Conservation (phyloP, 30 jellyfish, hydroid and myxozoan genomes). For the Chrysaora quinquecirrha region DNA sequence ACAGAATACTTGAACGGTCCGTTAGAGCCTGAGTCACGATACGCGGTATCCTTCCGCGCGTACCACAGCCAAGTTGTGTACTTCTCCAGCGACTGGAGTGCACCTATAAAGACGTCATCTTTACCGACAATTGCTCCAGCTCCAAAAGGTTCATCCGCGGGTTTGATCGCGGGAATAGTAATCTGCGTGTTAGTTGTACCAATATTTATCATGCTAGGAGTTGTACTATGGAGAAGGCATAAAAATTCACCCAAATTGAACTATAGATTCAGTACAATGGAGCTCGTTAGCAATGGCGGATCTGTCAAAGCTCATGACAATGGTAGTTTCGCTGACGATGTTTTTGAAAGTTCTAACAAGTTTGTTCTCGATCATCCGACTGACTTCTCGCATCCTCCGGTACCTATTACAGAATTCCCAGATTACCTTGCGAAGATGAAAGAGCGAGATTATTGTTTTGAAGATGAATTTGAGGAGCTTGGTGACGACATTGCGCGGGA, state of each 20-base stretch:
- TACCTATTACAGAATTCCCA: constrained; percentile 44
- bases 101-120: constrained; percentile 19
- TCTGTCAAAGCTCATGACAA: background rate
- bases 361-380: constrained; percentile 37
- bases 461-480: constrained; percentile 60
- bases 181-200: constrained; percentile 27
- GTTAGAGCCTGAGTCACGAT: constrained; percentile 48
- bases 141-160: constrained; percentile 12
- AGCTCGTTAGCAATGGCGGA: constrained; percentile 31
- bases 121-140: background rate
- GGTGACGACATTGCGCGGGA: constrained; percentile 1
- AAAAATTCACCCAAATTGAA: constrained; percentile 29
- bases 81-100: constrained; percentile 66
- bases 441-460: constrained; percentile 47
- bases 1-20: constrained; percentile 64
- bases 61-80: constrained; percentile 39
- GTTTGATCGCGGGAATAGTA: constrained; percentile 20
- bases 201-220: constrained; percentile 25
- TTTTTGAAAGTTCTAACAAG: constrained; percentile 3
- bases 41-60: constrained; percentile 51
- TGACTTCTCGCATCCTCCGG: constrained; percentile 50
- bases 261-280: constrained; percentile 46
- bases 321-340: constrained; percentile 34
- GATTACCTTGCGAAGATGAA: constrained; percentile 42
- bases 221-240: constrained; percentile 31